phyloP scores from a whole-genome alignment of 2,797 vertebrate genomes.

The Arrhamphus sclerolepis region DNA sequence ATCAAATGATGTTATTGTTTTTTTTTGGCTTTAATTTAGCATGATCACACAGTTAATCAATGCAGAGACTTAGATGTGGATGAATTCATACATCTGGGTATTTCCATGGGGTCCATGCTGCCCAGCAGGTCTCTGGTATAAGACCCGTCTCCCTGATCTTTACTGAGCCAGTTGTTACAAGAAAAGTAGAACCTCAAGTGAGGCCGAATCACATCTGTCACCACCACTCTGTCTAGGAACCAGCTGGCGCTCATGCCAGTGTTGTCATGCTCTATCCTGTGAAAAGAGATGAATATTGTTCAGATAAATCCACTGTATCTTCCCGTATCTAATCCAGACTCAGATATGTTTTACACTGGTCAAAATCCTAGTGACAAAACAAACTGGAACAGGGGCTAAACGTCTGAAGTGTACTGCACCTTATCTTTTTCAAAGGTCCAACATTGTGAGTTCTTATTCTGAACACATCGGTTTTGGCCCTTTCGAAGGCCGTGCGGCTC shows the following conservation, averaged over 20 bases:
- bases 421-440: conserved; percentile 90
- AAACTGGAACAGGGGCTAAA: neutral
- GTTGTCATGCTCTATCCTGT: conserved; percentile 95
- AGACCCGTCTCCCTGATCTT: conserved; percentile 88
- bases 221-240: conserved; percentile 90
- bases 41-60: neutral
- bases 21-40: neutral
- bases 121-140: conserved; percentile 89
- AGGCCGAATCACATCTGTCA: conserved; percentile 94
- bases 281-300: conserved; percentile 7
- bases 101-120: conserved; percentile 90
- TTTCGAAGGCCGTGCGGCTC: conserved; percentile 93
- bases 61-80: too few relatives aligned
- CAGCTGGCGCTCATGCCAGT: conserved; percentile 91
- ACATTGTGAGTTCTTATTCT: conserved; percentile 95
- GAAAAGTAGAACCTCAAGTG: conserved; percentile 94
- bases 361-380: neutral
- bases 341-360: neutral
- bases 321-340: too few relatives aligned
- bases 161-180: conserved; percentile 97
- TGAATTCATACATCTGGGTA: conserved; percentile 87
- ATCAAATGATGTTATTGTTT: neutral
- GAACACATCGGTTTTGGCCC: conserved; percentile 92
- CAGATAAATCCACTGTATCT: neutral
- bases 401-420: conserved; percentile 72